Percentiles rank a stretch among this genome's conserved stretches.
These are phyloP conservation scores for Oceanodroma leucorhoa DNA, from an alignment of 2,797 vertebrate species.

Conservation along the genomic window DNA sequence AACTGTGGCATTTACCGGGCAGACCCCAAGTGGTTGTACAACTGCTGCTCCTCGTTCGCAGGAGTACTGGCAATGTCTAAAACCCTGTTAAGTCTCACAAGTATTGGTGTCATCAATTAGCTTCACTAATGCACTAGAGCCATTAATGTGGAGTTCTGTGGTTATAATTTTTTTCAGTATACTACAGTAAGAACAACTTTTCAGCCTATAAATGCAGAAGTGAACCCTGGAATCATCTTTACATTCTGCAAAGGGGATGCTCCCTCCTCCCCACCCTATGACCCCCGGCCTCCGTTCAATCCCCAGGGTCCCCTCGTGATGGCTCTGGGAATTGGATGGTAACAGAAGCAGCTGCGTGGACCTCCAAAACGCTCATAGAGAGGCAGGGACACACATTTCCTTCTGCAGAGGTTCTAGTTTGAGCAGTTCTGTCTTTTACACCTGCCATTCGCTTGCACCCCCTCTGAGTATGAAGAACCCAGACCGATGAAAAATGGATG, in stretches of 20 bases:
- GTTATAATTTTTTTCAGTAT: background rate
- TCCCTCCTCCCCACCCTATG: background rate
- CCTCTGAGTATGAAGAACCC: background rate
- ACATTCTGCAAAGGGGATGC: background rate
- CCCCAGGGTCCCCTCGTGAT: background rate
- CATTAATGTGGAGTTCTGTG: background rate
- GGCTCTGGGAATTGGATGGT: background rate
- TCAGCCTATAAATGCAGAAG: background rate
- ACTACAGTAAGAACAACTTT: background rate
- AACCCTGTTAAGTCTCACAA: background rate
- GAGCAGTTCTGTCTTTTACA: background rate
- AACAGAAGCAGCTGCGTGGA: background rate
- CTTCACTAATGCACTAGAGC: background rate
- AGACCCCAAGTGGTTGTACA: background rate
- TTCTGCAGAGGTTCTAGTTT: background rate
- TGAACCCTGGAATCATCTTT: background rate
- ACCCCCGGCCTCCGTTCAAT: fast-evolving
- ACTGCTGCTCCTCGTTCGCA: background rate
- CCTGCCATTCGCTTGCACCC: background rate
- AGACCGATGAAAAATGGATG: fast-evolving
- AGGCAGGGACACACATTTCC: background rate
- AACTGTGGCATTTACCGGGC: background rate
- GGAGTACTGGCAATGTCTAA: background rate
- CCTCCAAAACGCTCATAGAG: background rate
- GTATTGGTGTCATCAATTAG: background rate